phyloP scores from a whole-genome alignment of 2,113 vertebrate genomes.

The Ariopsis seemanni region DNA sequence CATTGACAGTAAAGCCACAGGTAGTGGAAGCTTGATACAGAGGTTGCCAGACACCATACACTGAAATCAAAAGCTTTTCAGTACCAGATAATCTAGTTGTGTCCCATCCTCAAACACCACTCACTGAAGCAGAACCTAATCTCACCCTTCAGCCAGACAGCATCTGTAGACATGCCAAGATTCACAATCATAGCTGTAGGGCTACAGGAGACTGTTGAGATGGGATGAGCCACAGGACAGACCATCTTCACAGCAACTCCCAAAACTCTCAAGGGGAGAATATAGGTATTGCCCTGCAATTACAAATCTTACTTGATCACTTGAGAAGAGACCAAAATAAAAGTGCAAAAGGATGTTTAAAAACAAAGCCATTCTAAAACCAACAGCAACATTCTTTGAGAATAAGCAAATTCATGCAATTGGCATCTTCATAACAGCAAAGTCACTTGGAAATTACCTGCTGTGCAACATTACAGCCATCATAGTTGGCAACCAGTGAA shows the following conservation, averaged over 20 bases:
- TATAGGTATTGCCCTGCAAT: constrained; percentile 30
- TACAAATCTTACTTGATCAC: constrained; percentile 30
- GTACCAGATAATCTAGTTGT: background rate
- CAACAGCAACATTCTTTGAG: no score
- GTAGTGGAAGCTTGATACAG: background rate
- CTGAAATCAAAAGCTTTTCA: constrained; percentile 37
- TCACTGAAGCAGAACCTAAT: background rate
- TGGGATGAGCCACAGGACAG: constrained; percentile 14
- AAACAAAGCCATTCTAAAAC: no score
- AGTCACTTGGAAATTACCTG: constrained; percentile 43
- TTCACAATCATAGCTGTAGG: constrained; percentile 41
- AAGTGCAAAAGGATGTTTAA: background rate
- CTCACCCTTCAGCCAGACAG: constrained; percentile 52
- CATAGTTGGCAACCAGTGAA: constrained; percentile 52
- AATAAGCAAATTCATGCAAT: background rate
- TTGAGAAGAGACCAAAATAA: background rate
- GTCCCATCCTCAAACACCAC: no score
- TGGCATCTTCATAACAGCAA: constrained; percentile 17
- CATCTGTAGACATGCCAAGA: background rate
- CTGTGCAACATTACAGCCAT: constrained; percentile 55
- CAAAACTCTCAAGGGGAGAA: background rate
- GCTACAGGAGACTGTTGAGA: background rate
- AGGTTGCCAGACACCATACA: constrained; percentile 51
- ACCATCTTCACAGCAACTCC: constrained; percentile 30
- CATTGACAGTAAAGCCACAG: constrained; percentile 47